Evolutionary conservation across 1,140 invertebrate genomes (phyloP), one percentile per base, ranked within the genome.

Genomic region (Ips typographus): DNA sequence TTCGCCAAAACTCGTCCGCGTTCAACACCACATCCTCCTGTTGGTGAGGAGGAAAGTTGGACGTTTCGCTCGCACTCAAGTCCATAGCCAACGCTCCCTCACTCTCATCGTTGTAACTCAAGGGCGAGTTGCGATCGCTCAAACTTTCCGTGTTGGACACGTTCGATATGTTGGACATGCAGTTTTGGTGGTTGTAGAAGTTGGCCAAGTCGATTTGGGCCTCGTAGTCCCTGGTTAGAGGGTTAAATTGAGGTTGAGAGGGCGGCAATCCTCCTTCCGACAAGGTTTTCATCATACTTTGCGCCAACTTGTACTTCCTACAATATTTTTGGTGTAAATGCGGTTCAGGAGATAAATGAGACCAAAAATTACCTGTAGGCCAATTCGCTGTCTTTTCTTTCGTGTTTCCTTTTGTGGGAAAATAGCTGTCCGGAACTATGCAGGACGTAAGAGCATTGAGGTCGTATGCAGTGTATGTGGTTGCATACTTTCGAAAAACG

Each of bases 401-500:
- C 96, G 80, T 99, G 97, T 80, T 98, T 98, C 49, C 96, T 87
- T 81, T 98, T 98, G 81, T 99, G 97, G 1, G 95, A 96, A 80
- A 97, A 95, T n/a, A 98, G 87, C 78, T 99, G 96, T 57, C 95
- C 94, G 76, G 94, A 95, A 2, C 95, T 98, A 77, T 98, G 96
- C 44, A 98, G 83, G 0, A 98, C 96, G 80, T 98, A 98, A 78
- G 90, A 94, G 82, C 97, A 99, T 65, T 95, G 94, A 4, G 94
- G 89, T 70, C 96, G 84, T 66, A 99, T 98, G 83, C 97, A 99
- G 82, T 99, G 97, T 65, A 98, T 98, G 83, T 99, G 97, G 83
- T 98, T 99, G 85, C 94, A 96, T 40, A 96, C 92, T 47, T 92
- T 87, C 2, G 95, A 97, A 81, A 97, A 98, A 52, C 92, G 87